Percentiles rank a stretch among this genome's conserved stretches.
phyloP scores from a whole-genome alignment of 2,888 invertebrate species.

The Apamea crenata region DNA sequence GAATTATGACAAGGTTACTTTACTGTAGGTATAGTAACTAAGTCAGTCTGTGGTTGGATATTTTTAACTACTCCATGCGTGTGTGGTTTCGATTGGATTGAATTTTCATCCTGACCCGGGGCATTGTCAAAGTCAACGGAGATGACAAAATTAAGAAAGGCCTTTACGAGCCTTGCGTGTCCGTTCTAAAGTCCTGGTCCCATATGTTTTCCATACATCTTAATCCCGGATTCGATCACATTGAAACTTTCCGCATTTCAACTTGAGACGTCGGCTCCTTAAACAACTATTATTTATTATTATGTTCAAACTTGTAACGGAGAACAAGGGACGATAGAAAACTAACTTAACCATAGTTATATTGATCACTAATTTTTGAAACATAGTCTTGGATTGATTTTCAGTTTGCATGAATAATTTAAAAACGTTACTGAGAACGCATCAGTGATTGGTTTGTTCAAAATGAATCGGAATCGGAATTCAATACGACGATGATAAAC shows the following conservation, averaged over 20 bases:
- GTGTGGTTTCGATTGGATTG: not conserved
- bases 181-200: not conserved
- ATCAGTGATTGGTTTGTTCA: not conserved
- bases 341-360: slow-evolving; percentile 22
- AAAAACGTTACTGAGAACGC: not conserved
- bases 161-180: not conserved
- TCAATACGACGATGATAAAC: slow-evolving; percentile 20
- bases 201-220: slow-evolving; percentile 40
- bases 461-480: slow-evolving; percentile 30
- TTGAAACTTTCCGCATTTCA: slow-evolving; percentile 52
- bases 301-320: slow-evolving; percentile 41
- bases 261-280: slow-evolving; percentile 38
- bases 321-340: slow-evolving; percentile 26
- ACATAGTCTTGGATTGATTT: not conserved
- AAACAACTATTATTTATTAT: slow-evolving; percentile 37
- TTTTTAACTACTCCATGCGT: not conserved
- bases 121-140: not conserved
- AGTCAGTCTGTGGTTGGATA: not conserved
- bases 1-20: not conserved
- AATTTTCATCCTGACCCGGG: not conserved
- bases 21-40: not conserved
- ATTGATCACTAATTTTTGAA: slow-evolving; percentile 10
- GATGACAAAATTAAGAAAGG: not conserved
- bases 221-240: slow-evolving; percentile 44
- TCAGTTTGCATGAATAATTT: not conserved